phyloP scores from a whole-genome alignment of 53 echinoderm and acorn worm species.

The Glandiceps talaboti region DNA sequence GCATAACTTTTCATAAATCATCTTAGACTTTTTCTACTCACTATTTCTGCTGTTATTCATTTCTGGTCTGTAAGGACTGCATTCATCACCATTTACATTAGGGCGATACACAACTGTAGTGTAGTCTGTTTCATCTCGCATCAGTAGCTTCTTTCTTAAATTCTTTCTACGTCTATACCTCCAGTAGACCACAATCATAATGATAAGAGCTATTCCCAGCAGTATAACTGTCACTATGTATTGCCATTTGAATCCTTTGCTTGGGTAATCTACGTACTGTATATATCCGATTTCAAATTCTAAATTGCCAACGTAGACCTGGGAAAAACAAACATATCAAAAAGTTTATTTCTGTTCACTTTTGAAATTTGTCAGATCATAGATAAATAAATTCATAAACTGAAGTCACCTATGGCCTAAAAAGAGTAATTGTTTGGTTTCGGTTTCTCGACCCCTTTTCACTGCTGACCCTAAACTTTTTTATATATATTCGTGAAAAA shows the following conservation, averaged over 20 bases:
- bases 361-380: too few relatives aligned
- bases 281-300: constrained; percentile 13
- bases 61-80: not conserved
- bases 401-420: too few relatives aligned
- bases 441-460: too few relatives aligned
- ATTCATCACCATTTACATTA: not conserved
- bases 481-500: too few relatives aligned
- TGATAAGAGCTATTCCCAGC: not conserved
- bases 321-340: not conserved
- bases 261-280: not conserved
- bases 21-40: too few relatives aligned
- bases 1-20: too few relatives aligned
- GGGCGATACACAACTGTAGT: not conserved
- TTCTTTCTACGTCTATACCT: not conserved
- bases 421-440: too few relatives aligned
- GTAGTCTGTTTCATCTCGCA: not conserved
- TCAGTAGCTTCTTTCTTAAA: not conserved
- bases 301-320: constrained; percentile 27
- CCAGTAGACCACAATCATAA: not conserved
- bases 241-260: not conserved
- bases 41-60: not conserved
- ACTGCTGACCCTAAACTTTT: too few relatives aligned
- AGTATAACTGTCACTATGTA: constrained; percentile 1
- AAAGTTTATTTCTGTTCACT: too few relatives aligned
- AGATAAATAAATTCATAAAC: too few relatives aligned